Conservation (phyloP, 2,797 vertebrate species). For the Crenichthys baileyi region DNA sequence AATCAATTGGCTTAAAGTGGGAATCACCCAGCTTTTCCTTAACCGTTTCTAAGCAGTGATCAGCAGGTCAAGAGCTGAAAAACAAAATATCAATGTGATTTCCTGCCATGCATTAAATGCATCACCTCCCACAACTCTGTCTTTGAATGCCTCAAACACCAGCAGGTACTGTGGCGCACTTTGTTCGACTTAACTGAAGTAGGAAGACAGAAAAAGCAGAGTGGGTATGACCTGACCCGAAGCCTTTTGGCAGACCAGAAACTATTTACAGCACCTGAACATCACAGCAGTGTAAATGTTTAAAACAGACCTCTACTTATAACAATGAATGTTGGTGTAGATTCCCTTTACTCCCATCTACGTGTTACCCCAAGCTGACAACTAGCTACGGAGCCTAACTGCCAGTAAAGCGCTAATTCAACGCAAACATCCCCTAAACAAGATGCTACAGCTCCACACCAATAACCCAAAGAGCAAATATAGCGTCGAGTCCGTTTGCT, state of each 20-base stretch:
- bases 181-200: background rate
- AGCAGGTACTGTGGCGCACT: background rate
- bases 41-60: background rate
- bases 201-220: too few relatives aligned
- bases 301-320: fast-evolving
- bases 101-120: background rate
- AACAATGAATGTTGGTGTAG: background rate
- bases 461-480: background rate
- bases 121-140: background rate
- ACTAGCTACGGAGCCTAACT: slow-evolving; percentile 2
- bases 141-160: background rate
- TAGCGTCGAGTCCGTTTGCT: background rate
- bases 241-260: background rate
- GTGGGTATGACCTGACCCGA: too few relatives aligned
- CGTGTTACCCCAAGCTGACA: slow-evolving; percentile 13
- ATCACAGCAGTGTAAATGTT: background rate
- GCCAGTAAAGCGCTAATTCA: slow-evolving; percentile 14
- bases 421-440: background rate
- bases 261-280: background rate
- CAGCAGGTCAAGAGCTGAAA: background rate
- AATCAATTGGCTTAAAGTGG: background rate
- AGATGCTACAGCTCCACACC: background rate
- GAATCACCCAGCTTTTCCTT: background rate
- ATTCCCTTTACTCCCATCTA: background rate
- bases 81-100: background rate